A percentile compares a stretch with the other conserved stretches of the same genome.
These are phyloP conservation scores for Mimumesa dahlbomi DNA, from an alignment of 2,888 invertebrate species.

Conservation along the genomic window DNA sequence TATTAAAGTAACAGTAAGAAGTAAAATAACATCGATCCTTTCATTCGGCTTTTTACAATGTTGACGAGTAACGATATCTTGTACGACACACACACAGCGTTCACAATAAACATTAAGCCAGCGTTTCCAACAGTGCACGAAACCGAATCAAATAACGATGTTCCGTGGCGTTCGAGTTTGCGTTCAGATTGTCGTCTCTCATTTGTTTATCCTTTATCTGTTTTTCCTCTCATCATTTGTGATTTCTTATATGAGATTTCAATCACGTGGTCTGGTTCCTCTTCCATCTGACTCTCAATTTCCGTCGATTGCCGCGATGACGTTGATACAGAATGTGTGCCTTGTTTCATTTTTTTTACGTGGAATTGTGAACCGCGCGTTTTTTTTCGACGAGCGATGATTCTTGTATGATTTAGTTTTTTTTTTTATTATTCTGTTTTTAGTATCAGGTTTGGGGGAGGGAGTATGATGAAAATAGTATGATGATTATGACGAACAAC, in stretches of 20 bases:
- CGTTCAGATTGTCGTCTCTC: conserved; percentile 17
- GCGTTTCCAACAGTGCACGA: conserved; percentile 57
- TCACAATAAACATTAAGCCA: conserved; percentile 17
- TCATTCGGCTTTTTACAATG: conserved; percentile 68
- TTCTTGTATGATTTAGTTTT: no score
- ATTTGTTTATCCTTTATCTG: no score
- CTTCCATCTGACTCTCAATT: neutral
- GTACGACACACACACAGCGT: conserved; percentile 16
- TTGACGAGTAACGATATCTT: conserved; percentile 40
- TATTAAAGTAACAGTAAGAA: conserved; percentile 74
- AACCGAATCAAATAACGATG: conserved; percentile 65
- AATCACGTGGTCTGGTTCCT: conserved; percentile 5
- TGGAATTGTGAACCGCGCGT: no score
- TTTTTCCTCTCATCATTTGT: no score
- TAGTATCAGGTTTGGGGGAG: no score
- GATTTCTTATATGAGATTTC: no score
- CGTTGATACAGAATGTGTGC: conserved; percentile 5
- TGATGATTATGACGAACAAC: conserved; percentile 54
- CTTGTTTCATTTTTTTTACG: no score
- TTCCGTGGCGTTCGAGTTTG: conserved; percentile 17
- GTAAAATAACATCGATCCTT: conserved; percentile 69
- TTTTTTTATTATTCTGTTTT: no score
- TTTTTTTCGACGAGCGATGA: no score
- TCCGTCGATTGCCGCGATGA: no score
- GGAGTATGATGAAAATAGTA: conserved; percentile 45